Evolutionary conservation across 2,888 invertebrate species (phyloP).

Genomic region (Calliopum simillimum): DNA sequence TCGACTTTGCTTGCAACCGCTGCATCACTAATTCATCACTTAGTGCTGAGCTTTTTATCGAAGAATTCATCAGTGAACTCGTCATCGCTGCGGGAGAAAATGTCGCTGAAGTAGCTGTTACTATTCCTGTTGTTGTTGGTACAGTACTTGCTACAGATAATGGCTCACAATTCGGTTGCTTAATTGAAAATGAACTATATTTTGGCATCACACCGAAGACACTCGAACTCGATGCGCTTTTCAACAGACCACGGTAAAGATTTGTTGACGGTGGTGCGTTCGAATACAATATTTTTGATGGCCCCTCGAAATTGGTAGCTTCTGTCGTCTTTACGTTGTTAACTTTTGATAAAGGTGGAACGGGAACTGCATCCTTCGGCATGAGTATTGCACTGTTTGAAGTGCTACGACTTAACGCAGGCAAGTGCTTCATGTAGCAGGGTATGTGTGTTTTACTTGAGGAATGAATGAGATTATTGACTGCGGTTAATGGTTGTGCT

Average conservation of each 20-base stretch:
- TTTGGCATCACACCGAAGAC: slow-evolving; percentile 53
- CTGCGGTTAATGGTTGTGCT: neutral
- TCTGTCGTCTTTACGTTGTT: slow-evolving; percentile 24
- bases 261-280: slow-evolving; percentile 35
- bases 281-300: slow-evolving; percentile 14
- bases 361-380: slow-evolving; percentile 40
- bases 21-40: slow-evolving; percentile 49
- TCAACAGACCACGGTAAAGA: slow-evolving; percentile 54
- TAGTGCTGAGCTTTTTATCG: slow-evolving; percentile 41
- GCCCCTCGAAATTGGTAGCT: slow-evolving; percentile 27
- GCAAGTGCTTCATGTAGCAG: slow-evolving; percentile 64
- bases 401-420: slow-evolving; percentile 63
- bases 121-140: slow-evolving; percentile 32
- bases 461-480: slow-evolving; percentile 52
- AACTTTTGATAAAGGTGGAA: slow-evolving; percentile 27
- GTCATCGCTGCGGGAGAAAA: slow-evolving; percentile 44
- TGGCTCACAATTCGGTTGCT: slow-evolving; percentile 16
- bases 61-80: slow-evolving; percentile 43
- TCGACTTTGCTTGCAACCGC: slow-evolving; percentile 36
- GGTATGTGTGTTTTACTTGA: slow-evolving; percentile 65
- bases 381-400: slow-evolving; percentile 64
- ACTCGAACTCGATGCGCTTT: slow-evolving; percentile 66
- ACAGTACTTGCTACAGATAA: too few species aligned
- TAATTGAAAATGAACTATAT: slow-evolving; percentile 53
- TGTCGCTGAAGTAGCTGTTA: slow-evolving; percentile 26